Base-by-base conservation (phyloP, 2,888 invertebrate species). In the Branchipolynoe longqiensis region DNA sequence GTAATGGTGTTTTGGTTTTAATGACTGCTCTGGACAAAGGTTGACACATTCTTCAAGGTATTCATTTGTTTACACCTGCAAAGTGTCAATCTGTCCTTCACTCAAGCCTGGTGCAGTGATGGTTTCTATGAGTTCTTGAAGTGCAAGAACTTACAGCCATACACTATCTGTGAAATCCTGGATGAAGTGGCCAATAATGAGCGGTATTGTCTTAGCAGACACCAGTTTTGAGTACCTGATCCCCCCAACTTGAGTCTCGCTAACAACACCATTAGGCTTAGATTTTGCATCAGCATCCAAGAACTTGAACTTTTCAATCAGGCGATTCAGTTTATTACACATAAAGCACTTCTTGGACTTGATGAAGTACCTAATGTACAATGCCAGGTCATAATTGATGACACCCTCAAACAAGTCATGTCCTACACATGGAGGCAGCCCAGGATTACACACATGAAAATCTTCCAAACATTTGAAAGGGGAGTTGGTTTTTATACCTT, bases 1-100 rank as follows among this genome's bases (percentile, higher is more conserved):
- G 40, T 56, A 87, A 58, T 87, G 88, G 48, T 87, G 87, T 36
- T 88, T 87, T 41, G 87, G 87, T 73, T 40, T 82, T 22, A 87
- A 59, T 22, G 38, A 40, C 12, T 14, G 12, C 0, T 8, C n/a
- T 14, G 62, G 62, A 25, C 8, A 62, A 6, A 62, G n/a, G n/a
- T 6, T 62, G 6, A 14, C 12, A 8, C 62, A 8, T 25, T 25
- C 25, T 62, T 6, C 62, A 62, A 62, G 62, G n/a, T 62, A 62
- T 62, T 62, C 25, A 6, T 28, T 25, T 14, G n/a, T 62, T 6
- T 14, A 25, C 6, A 62, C 6, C n/a, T 62, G n/a, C 6, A 62
- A 25, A n/a, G 8, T 14, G n/a, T 12, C 6, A 25, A 62, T 28
- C 6, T 62, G 6, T 12, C 25, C n/a, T 12, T 62, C 6, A 6